Conservation (phyloP, 2,888 invertebrate species). For the Cryptosula pallasiana region DNA sequence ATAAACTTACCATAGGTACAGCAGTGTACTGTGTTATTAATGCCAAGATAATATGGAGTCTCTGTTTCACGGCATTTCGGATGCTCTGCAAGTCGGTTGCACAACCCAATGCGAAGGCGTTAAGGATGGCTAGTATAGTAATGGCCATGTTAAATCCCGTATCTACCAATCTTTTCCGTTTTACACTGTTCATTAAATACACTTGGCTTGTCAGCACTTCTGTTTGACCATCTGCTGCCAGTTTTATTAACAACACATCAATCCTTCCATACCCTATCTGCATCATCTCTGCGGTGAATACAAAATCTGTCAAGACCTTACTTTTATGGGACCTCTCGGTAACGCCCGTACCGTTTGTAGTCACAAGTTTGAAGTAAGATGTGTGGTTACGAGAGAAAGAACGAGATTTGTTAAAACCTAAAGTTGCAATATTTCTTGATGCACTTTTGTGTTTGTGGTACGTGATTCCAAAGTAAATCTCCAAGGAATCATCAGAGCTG, state of each 20-base stretch:
- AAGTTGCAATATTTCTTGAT: background rate
- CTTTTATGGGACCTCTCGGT: too few species aligned
- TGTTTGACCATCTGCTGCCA: background rate
- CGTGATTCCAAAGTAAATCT: background rate
- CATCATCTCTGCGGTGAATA: background rate
- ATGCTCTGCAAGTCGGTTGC: constrained; percentile 43
- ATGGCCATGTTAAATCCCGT: constrained; percentile 45
- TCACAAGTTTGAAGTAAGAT: too few species aligned
- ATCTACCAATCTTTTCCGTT: constrained; percentile 41
- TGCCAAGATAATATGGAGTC: constrained; percentile 42
- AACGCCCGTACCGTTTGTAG: too few species aligned
- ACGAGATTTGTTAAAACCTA: too few species aligned
- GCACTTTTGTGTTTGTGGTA: background rate
- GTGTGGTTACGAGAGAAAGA: too few species aligned
- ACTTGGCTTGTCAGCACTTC: constrained; percentile 25
- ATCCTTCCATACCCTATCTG: background rate
- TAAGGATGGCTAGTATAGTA: constrained; percentile 45
- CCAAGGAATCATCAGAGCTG: background rate
- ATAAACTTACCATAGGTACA: constrained; percentile 48
- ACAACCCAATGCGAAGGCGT: constrained; percentile 49
- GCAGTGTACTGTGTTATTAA: constrained; percentile 48
- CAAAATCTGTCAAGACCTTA: background rate
- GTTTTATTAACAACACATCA: background rate
- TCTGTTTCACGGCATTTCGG: constrained; percentile 42
- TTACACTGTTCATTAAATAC: constrained; percentile 34